phyloP scores from a whole-genome alignment of 2,888 invertebrate species.

The Bellardia bayeri region DNA sequence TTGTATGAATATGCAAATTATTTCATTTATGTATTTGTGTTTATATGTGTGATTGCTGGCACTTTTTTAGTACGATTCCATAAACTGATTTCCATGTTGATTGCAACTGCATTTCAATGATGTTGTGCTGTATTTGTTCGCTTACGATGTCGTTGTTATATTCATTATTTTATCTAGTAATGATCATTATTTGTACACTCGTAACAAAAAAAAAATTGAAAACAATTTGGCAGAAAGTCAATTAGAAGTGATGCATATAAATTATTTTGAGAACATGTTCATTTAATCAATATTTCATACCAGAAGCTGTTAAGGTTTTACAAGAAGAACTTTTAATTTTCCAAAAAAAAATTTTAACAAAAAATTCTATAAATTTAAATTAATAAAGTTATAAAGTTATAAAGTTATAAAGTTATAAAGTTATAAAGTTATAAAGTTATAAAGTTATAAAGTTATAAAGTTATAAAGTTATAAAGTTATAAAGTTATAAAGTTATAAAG shows the following conservation, averaged over 20 bases:
- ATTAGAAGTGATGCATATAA: slow-evolving; percentile 20
- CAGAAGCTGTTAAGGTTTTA: not conserved
- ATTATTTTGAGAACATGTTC: not conserved
- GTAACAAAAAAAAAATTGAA: not conserved
- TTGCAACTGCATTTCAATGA: slow-evolving; percentile 72
- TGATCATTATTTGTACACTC: slow-evolving; percentile 60
- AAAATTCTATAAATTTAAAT: no score
- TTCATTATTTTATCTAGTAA: slow-evolving; percentile 38
- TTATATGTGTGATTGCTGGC: slow-evolving; percentile 12
- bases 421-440: no score
- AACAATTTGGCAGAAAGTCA: slow-evolving; percentile 30
- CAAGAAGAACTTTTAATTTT: no score
- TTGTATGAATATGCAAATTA: slow-evolving; percentile 50
- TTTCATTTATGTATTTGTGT: slow-evolving; percentile 25
- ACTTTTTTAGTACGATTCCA: slow-evolving; percentile 14
- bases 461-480: no score
- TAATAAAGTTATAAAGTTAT: no score
- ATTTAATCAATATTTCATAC: not conserved
- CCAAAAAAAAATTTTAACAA: no score
- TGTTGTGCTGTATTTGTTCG: slow-evolving; percentile 33
- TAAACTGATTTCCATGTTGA: slow-evolving; percentile 69
- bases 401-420: no score
- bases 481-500: no score
- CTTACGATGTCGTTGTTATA: not conserved
- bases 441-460: no score